These are phyloP conservation scores for Cephonodes hylas DNA, from an alignment of 2,888 invertebrate species.

Conservation along the genomic window DNA sequence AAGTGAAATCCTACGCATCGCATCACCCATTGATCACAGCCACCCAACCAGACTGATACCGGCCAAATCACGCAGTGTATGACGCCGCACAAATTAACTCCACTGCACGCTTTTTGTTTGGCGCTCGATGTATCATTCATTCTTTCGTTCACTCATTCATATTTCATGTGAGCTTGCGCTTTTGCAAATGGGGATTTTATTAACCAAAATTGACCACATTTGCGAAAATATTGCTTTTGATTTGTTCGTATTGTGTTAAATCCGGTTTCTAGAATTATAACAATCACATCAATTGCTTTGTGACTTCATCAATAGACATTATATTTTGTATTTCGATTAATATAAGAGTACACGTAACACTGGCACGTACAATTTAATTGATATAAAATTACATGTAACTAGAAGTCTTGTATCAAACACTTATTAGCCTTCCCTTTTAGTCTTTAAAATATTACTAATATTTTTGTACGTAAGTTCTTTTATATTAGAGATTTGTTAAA, in stretches of 20 bases:
- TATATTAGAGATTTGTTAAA: too few species aligned
- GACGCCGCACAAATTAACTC: slow-evolving; percentile 22
- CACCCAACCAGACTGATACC: slow-evolving; percentile 31
- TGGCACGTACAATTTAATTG: too few species aligned
- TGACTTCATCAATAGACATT: not conserved
- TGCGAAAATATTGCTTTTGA: not conserved
- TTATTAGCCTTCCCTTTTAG: not conserved
- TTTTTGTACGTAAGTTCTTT: too few species aligned
- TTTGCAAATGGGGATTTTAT: slow-evolving; percentile 14
- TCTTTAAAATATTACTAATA: not conserved
- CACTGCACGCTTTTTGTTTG: slow-evolving; percentile 17
- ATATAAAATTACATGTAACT: too few species aligned
- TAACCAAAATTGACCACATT: slow-evolving; percentile 12
- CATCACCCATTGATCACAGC: slow-evolving; percentile 29
- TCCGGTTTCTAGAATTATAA: not conserved
- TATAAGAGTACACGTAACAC: too few species aligned
- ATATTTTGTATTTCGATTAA: too few species aligned
- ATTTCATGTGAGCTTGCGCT: slow-evolving; percentile 16
- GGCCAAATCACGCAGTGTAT: slow-evolving; percentile 31
- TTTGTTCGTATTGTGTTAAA: not conserved
- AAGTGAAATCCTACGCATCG: slow-evolving; percentile 3
- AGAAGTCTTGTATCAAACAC: too few species aligned
- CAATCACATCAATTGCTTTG: not conserved
- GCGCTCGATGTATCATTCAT: slow-evolving; percentile 21
- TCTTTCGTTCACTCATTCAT: slow-evolving; percentile 13